Evolutionary conservation across 1,140 invertebrate genomes (phyloP).

Genomic region (Drosophila littoralis): DNA sequence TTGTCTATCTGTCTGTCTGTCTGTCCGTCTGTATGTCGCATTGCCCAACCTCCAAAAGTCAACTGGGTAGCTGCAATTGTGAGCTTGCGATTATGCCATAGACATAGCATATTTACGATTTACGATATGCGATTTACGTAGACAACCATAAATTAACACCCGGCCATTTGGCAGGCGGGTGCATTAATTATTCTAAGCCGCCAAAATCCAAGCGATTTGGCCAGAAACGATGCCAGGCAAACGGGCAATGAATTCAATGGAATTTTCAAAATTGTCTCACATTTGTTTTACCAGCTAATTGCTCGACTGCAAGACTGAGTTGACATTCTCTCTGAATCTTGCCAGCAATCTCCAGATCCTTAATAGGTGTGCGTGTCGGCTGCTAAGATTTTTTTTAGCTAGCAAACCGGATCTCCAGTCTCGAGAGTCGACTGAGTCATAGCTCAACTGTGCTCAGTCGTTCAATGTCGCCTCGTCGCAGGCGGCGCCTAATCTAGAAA

Average conservation of each 20-base stretch:
- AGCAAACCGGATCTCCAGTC: conserved; percentile 42
- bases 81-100: conserved; percentile 30
- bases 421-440: conserved; percentile 38
- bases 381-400: conserved; percentile 25
- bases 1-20: background rate
- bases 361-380: conserved; percentile 37
- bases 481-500: conserved; percentile 52
- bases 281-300: conserved; percentile 43
- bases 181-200: conserved; percentile 46
- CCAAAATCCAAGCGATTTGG: conserved; percentile 18
- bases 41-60: conserved; percentile 37
- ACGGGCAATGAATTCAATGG: conserved; percentile 5
- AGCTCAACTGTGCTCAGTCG: conserved; percentile 14
- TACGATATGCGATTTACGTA: conserved; percentile 37
- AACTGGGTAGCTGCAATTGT: conserved; percentile 10
- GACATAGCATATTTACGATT: conserved; percentile 37
- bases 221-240: conserved; percentile 8
- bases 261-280: conserved; percentile 44
- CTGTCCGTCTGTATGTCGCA: conserved; percentile 13
- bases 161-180: conserved; percentile 37
- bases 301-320: conserved; percentile 17
- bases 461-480: conserved; percentile 45
- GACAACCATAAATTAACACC: conserved; percentile 54
- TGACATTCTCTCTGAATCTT: conserved; percentile 27
- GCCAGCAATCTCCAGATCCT: conserved; percentile 36